These are phyloP conservation scores for Latheticus oryzae DNA, from an alignment of 2,888 invertebrate genomes.

Conservation along the genomic window DNA sequence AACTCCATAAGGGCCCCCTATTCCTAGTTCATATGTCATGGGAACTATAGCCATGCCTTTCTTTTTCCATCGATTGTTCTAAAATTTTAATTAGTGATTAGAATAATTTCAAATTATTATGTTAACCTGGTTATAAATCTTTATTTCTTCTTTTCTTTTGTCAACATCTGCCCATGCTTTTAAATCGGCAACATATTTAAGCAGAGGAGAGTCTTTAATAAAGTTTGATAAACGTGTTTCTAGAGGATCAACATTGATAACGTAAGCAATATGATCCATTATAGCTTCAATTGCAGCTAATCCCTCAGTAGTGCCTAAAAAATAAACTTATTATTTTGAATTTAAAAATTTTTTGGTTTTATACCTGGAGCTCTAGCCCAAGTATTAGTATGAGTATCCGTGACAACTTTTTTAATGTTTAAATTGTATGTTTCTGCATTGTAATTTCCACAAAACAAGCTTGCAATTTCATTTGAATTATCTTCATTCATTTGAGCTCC, in stretches of 20 bases:
- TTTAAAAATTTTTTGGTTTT: slow-evolving; percentile 21
- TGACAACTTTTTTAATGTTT: slow-evolving; percentile 67
- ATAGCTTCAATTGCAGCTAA: slow-evolving; percentile 73
- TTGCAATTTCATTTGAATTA: slow-evolving; percentile 48
- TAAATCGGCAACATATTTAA: slow-evolving; percentile 70
- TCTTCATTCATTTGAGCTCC: slow-evolving; percentile 71
- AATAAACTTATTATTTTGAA: slow-evolving; percentile 5
- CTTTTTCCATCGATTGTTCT: slow-evolving; percentile 85
- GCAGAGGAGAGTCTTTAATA: slow-evolving; percentile 54
- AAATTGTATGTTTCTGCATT: slow-evolving; percentile 68
- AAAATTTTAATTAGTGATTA: slow-evolving; percentile 27
- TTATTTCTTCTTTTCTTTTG: slow-evolving; percentile 68
- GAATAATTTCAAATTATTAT: slow-evolving; percentile 1
- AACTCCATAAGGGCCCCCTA: slow-evolving; percentile 69
- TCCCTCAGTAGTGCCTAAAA: slow-evolving; percentile 73
- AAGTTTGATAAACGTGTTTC: slow-evolving; percentile 72
- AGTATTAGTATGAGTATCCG: slow-evolving; percentile 75
- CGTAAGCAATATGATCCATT: slow-evolving; percentile 75
- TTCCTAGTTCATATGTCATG: slow-evolving; percentile 74
- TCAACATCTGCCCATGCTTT: slow-evolving; percentile 71
- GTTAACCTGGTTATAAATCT: slow-evolving; percentile 70
- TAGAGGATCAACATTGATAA: slow-evolving; percentile 69
- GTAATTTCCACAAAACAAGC: slow-evolving; percentile 68
- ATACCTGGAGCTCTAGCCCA: slow-evolving; percentile 78
- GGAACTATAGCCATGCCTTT: slow-evolving; percentile 77